Evolutionary conservation across 2,888 invertebrate genomes (phyloP), one percentile per base, ranked within the genome.

Genomic region (Isoperla grammatica): DNA sequence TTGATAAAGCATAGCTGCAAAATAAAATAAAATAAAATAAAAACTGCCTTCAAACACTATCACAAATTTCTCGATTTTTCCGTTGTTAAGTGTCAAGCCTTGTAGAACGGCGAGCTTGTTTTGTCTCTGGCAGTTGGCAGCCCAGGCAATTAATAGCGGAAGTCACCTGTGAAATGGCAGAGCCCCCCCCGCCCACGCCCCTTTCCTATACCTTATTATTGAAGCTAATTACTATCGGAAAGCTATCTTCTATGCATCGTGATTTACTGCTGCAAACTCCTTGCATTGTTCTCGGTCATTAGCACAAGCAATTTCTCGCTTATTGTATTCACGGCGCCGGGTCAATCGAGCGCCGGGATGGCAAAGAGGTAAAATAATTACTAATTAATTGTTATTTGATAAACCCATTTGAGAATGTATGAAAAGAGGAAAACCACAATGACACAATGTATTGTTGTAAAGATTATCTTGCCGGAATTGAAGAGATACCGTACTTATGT

Each of bases 141-240:
- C 37, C 6, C 53, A 19, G 17, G 17, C 42, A 46, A 60, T 62
- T 57, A 62, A 62, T 58, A 60, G 56, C 42, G 17, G 42, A 46
- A 57, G 45, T 54, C 60, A 55, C 60, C 60, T 62, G 60, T 60
- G 60, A 62, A 62, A 62, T 60, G 49, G 45, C 55, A 46, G 17
- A 4, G 11, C 11, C 43, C 13, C 37, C 9, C 8, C 12, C 17
- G 17, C 29, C 19, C 53, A 43, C 19, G 56, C 43, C 17, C n/a
- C 50, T 57, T 53, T 56, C 56, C 56, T 56, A 40, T 40, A 37
- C 13, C 56, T 62, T 57, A 62, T 62, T 62, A 62, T 57, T 55
- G 48, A 22, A 57, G 43, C 57, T 62, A 62, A 62, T 62, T 62
- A 61, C 61, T 49, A 59, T 56, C 53, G 60, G 57, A 61, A 61